Conservation (phyloP, 2,797 vertebrate genomes). For the Cuniculus paca region DNA sequence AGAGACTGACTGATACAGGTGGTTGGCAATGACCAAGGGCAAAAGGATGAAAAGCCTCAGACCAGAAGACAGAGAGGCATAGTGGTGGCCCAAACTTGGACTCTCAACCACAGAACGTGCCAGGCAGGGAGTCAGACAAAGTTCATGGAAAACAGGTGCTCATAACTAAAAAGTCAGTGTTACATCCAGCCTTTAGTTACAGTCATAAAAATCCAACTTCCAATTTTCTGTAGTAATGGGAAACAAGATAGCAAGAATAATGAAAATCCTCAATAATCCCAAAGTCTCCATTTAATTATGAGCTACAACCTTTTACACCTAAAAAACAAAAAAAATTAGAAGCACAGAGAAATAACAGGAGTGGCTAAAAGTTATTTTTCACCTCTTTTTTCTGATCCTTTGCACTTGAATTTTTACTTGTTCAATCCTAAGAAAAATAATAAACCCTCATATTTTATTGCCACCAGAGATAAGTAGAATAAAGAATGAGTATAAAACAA, state of each 20-base stretch:
- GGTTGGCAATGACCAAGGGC: conserved; percentile 63
- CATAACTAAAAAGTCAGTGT: conserved; percentile 65
- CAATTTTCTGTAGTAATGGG: conserved; percentile 51
- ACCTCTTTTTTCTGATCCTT: conserved; percentile 42
- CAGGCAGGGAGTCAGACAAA: conserved; percentile 73
- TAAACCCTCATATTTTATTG: conserved; percentile 46
- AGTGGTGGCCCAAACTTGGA: conserved; percentile 67
- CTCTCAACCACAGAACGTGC: conserved; percentile 68
- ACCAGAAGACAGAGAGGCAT: conserved; percentile 56
- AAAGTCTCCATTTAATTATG: conserved; percentile 53
- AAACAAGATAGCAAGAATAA: conserved; percentile 67
- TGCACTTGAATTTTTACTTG: conserved; percentile 50
- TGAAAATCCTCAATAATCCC: conserved; percentile 50
- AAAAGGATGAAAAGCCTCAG: conserved; percentile 47
- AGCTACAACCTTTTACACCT: conserved; percentile 24
- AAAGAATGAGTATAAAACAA: conserved; percentile 60
- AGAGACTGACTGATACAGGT: conserved; percentile 79
- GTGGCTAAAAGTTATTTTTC: conserved; percentile 1
- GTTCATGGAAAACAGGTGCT: conserved; percentile 79
- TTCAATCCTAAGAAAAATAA: conserved; percentile 49
- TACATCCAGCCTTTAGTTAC: conserved; percentile 72
- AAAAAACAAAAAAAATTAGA: conserved; percentile 43
- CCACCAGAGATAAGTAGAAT: background rate
- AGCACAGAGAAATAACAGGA: conserved; percentile 26
- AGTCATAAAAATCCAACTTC: conserved; percentile 69